Percentiles rank a stretch among this genome's conserved stretches.
Evolutionary conservation across 2,797 vertebrate species (phyloP).

Genomic region (Antrozous pallidus): DNA sequence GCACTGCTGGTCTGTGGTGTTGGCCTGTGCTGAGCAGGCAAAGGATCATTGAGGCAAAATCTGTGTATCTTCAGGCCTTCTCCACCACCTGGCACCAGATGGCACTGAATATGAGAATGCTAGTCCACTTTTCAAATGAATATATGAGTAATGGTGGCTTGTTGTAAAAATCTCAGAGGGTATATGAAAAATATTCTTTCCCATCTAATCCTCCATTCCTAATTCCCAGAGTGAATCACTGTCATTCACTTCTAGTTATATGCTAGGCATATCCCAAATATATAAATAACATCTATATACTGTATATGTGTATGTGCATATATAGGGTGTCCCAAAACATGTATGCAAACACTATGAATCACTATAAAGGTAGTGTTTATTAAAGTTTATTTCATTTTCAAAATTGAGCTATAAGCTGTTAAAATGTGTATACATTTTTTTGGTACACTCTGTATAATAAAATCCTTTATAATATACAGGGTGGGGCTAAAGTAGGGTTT

Average conservation of each 20-base stretch:
- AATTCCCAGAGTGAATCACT: background rate
- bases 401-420: background rate
- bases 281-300: background rate
- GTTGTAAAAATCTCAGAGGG: background rate
- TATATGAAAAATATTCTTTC: background rate
- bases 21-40: background rate
- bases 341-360: background rate
- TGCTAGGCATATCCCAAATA: background rate
- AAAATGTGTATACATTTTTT: background rate
- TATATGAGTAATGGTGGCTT: background rate
- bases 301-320: background rate
- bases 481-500: background rate
- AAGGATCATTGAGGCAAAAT: background rate
- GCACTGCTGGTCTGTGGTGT: fast-evolving
- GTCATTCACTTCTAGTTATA: background rate
- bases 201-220: background rate
- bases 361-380: background rate
- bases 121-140: background rate
- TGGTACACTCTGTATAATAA: background rate
- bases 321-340: background rate
- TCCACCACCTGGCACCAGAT: background rate
- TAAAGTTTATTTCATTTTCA: background rate
- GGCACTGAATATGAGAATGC: background rate
- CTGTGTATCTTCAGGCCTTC: background rate
- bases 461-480: background rate